Evolutionary conservation across 2,113 vertebrate species (phyloP).

Genomic region (Antechinus flavipes): DNA sequence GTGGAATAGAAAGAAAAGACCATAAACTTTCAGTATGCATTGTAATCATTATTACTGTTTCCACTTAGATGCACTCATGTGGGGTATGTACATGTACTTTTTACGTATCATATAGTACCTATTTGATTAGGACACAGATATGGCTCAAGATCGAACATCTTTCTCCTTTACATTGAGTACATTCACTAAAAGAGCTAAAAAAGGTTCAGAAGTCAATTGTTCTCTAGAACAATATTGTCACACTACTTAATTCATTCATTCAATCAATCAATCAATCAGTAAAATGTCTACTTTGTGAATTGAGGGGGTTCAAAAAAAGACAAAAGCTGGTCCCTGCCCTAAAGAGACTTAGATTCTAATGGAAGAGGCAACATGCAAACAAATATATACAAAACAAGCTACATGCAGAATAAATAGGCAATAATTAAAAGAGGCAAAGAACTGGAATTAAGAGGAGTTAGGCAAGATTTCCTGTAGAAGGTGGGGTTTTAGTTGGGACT

Average conservation of each 20-base stretch:
- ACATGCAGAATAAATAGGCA: not conserved
- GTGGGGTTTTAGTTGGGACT: not conserved
- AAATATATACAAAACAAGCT: not conserved
- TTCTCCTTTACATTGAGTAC: not conserved
- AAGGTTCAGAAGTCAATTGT: no score
- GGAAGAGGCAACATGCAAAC: not conserved
- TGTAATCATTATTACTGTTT: not conserved
- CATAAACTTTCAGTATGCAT: not conserved
- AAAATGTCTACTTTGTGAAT: not conserved
- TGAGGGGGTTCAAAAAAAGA: not conserved
- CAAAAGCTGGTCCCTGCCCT: not conserved
- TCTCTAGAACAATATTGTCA: not conserved
- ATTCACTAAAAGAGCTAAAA: not conserved
- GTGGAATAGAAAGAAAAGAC: not conserved
- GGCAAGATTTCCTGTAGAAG: not conserved
- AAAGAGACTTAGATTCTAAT: not conserved
- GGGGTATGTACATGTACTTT: not conserved
- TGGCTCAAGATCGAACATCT: not conserved
- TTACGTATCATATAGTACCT: no score
- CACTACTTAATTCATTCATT: not conserved
- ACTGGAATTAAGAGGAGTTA: not conserved
- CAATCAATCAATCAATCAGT: not conserved
- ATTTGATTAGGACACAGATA: not conserved
- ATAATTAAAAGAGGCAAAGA: not conserved
- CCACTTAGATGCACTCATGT: not conserved